Percentiles rank a stretch among this genome's conserved stretches.
Evolutionary conservation across 2,797 vertebrate species (phyloP).

Genomic region (Australoheros facetus): DNA sequence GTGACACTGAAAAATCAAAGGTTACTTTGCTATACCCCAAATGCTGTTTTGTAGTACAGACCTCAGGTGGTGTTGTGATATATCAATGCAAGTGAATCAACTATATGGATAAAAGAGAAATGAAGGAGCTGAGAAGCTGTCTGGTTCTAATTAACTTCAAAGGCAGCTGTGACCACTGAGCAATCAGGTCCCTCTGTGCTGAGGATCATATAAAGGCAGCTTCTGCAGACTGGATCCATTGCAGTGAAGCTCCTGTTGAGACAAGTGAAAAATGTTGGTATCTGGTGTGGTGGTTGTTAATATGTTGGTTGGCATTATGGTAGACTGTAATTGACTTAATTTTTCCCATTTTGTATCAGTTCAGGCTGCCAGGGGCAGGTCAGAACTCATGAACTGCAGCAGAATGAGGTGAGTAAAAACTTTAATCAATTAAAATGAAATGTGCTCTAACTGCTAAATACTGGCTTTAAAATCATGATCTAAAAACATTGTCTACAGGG

Average conservation of each 20-base stretch:
- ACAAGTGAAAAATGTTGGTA: background rate
- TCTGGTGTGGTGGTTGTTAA: accelerated
- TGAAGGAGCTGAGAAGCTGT: background rate
- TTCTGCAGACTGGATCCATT: background rate
- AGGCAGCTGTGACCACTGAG: slow-evolving; percentile 4
- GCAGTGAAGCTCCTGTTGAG: background rate
- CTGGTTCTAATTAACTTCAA: background rate
- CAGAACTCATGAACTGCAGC: background rate
- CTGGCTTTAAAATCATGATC: background rate
- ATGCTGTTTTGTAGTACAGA: background rate
- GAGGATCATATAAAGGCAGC: slow-evolving; percentile 5
- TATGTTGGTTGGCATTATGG: background rate
- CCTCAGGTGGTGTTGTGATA: background rate
- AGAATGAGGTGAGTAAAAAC: background rate
- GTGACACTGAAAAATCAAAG: background rate
- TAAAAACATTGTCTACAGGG: background rate
- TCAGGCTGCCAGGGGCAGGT: background rate
- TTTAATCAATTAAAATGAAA: background rate
- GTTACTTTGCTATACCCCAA: background rate
- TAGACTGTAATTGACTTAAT: background rate
- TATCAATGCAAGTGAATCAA: background rate
- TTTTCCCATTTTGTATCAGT: background rate
- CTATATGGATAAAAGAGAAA: background rate
- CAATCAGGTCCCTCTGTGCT: background rate
- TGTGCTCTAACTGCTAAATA: accelerated